Conservation (phyloP, 2,113 vertebrate genomes). For the Elachura formosa region DNA sequence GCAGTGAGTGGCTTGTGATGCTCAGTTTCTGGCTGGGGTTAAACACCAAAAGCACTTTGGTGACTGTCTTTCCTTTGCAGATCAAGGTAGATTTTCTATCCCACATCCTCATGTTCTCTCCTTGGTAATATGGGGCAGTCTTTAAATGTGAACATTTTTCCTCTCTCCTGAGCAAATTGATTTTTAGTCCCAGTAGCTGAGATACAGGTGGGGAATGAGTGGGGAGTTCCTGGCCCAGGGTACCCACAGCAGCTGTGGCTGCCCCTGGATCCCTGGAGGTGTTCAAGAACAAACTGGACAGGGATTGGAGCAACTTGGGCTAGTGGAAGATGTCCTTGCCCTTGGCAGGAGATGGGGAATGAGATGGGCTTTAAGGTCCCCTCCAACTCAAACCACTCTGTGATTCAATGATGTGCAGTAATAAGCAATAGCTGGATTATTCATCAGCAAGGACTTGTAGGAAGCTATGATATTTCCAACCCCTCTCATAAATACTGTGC, state of each 20-base stretch:
- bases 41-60: background rate
- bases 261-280: background rate
- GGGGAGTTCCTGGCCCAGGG: fast-evolving
- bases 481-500: background rate
- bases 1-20: fast-evolving
- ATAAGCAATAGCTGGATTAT: background rate
- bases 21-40: background rate
- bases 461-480: background rate
- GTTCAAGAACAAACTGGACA: fast-evolving
- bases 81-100: background rate
- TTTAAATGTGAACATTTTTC: background rate
- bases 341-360: fast-evolving
- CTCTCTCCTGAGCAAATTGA: background rate
- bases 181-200: background rate
- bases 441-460: background rate
- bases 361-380: background rate
- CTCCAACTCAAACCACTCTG: background rate
- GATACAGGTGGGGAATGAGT: background rate
- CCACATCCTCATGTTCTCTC: background rate
- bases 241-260: background rate
- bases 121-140: background rate
- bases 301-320: background rate
- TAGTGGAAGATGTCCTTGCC: background rate
- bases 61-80: background rate
- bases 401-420: background rate